Conservation (phyloP, 92 coral and sea anemone genomes). For the Siderastrea siderea region DNA sequence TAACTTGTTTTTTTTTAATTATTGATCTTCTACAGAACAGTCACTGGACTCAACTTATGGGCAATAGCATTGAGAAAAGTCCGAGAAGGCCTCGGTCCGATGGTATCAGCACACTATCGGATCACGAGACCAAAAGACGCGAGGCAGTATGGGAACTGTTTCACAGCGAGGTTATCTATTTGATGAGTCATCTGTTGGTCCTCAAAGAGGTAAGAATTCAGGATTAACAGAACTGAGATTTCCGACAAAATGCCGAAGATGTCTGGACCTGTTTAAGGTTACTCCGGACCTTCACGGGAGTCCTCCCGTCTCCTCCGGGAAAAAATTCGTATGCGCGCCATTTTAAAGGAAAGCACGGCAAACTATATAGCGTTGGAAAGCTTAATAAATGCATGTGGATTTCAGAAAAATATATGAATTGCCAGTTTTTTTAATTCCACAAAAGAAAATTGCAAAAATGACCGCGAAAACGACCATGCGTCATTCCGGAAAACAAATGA, state of each 20-base stretch:
- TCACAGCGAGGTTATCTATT: slow-evolving; percentile 97
- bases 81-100: slow-evolving; percentile 86
- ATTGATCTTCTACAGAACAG: slow-evolving; percentile 70
- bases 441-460: no score
- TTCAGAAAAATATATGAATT: background rate
- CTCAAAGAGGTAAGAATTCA: slow-evolving; percentile 78
- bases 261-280: no score
- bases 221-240: background rate
- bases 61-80: slow-evolving; percentile 59
- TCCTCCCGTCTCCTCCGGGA: no score
- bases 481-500: background rate
- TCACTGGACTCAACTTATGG: slow-evolving; percentile 95
- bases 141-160: slow-evolving; percentile 99
- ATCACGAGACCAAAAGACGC: slow-evolving; percentile 95
- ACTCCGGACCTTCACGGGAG: no score
- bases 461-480: background rate
- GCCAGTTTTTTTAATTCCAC: no score
- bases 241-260: background rate
- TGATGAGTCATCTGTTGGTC: slow-evolving; percentile 90
- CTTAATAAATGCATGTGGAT: no score
- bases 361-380: no score
- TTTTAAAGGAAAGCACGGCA: no score
- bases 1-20: background rate
- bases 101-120: slow-evolving; percentile 77
- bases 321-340: no score